phyloP scores from a whole-genome alignment of 2,113 vertebrate genomes.

The Hydropotes inermis region DNA sequence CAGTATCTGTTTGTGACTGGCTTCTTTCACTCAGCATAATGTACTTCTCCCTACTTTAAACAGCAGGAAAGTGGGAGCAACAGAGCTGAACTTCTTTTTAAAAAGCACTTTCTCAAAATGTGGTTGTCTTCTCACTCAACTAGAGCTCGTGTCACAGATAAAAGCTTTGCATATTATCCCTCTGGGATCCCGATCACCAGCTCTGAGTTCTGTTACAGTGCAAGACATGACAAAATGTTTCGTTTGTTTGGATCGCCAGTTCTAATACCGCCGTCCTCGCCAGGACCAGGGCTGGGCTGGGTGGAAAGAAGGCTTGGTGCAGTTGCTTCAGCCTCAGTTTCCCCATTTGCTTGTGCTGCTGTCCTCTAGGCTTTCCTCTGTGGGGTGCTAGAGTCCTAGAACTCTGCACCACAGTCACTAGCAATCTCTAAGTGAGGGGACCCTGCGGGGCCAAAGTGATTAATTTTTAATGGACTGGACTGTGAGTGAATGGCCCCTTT shows the following conservation, averaged over 20 bases:
- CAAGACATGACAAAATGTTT: neutral
- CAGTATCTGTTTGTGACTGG: neutral
- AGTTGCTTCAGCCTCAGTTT: neutral
- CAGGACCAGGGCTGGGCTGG: neutral
- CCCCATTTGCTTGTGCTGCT: neutral
- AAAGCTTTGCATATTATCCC: neutral
- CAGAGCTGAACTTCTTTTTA: neutral
- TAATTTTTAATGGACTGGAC: neutral
- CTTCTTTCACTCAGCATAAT: neutral
- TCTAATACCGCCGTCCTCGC: accelerated
- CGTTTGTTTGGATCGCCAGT: neutral
- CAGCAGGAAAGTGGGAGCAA: neutral
- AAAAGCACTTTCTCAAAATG: neutral
- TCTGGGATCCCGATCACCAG: neutral
- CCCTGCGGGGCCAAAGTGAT: neutral
- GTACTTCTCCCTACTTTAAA: neutral
- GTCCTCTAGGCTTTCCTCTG: neutral
- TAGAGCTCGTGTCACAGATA: neutral
- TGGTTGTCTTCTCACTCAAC: neutral
- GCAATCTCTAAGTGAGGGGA: neutral
- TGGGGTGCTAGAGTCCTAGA: neutral
- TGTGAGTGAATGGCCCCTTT: neutral
- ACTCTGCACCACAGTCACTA: neutral
- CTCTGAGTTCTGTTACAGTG: neutral
- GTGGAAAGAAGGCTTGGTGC: neutral